These are phyloP conservation scores for Dugesia japonica DNA, from an alignment of 2,888 invertebrate genomes.

Conservation along the genomic window DNA sequence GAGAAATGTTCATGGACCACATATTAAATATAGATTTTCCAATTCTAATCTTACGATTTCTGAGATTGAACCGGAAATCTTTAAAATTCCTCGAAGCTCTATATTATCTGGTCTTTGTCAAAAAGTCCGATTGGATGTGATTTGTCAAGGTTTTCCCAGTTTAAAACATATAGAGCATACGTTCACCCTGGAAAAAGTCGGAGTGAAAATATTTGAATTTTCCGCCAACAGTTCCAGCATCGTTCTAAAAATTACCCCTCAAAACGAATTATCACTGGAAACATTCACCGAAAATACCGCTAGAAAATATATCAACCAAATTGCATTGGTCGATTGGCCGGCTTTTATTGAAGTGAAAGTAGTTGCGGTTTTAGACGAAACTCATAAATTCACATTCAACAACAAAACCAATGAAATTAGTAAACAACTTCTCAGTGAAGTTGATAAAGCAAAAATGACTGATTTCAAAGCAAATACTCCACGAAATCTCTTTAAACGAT, in stretches of 20 bases:
- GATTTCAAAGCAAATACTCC: neutral
- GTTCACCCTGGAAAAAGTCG: conserved; percentile 56
- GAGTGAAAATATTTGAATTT: conserved; percentile 74
- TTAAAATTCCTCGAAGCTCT: conserved; percentile 39
- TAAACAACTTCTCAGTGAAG: neutral
- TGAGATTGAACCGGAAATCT: neutral
- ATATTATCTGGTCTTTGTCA: conserved; percentile 56
- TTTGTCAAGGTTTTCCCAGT: conserved; percentile 79
- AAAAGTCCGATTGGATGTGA: conserved; percentile 56
- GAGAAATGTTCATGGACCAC: conserved; percentile 73
- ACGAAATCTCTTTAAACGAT: neutral
- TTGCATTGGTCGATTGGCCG: conserved; percentile 26
- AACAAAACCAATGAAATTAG: neutral
- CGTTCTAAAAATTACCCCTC: conserved; percentile 53
- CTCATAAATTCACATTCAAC: neutral
- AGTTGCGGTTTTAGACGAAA: conserved; percentile 2
- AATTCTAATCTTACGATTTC: neutral
- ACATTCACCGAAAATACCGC: neutral
- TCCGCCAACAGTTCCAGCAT: conserved; percentile 65
- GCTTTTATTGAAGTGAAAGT: conserved; percentile 25
- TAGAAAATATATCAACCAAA: neutral
- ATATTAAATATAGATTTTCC: conserved; percentile 61
- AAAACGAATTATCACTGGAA: neutral
- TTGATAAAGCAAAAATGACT: neutral
- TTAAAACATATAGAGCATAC: conserved; percentile 68